Percentiles rank a stretch among this genome's conserved stretches.
Evolutionary conservation across 2,113 vertebrate genomes (phyloP).

Genomic region (Meriones unguiculatus): DNA sequence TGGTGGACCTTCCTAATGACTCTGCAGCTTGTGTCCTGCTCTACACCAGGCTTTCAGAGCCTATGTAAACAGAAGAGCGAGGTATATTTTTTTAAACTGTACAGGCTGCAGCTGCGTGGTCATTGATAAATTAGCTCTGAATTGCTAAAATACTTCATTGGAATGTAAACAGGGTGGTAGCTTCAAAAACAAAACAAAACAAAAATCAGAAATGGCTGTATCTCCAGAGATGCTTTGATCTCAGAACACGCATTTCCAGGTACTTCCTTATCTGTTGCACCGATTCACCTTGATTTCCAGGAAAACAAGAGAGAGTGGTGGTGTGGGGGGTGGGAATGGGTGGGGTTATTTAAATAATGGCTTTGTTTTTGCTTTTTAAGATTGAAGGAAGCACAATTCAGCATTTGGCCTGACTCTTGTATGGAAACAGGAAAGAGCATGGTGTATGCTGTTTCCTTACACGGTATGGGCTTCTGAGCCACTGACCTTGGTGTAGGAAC

Average conservation of each 20-base stretch:
- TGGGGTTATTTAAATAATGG: neutral
- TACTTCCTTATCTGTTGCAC: neutral
- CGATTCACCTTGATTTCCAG: neutral
- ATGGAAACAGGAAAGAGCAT: neutral
- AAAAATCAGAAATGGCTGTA: constrained; percentile 4
- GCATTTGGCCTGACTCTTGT: neutral
- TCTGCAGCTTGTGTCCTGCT: constrained; percentile 84
- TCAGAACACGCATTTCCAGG: neutral
- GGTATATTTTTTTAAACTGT: constrained; percentile 75
- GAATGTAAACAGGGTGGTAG: constrained; percentile 79
- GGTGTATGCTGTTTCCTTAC: neutral
- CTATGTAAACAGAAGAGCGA: constrained; percentile 82
- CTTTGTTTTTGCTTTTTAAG: neutral
- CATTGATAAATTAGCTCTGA: constrained; percentile 89
- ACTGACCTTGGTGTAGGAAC: neutral
- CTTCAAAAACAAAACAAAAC: neutral
- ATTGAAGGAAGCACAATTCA: neutral
- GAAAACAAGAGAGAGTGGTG: no score
- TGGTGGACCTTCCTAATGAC: constrained; percentile 90
- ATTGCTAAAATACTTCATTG: constrained; percentile 79
- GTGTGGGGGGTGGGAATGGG: neutral
- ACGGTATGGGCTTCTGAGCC: neutral
- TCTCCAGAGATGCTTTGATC: neutral
- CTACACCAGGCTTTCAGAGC: constrained; percentile 79
- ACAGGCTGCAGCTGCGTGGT: constrained; percentile 84